phyloP scores from a whole-genome alignment of 2,888 invertebrate genomes.

The Hydraecia micacea region DNA sequence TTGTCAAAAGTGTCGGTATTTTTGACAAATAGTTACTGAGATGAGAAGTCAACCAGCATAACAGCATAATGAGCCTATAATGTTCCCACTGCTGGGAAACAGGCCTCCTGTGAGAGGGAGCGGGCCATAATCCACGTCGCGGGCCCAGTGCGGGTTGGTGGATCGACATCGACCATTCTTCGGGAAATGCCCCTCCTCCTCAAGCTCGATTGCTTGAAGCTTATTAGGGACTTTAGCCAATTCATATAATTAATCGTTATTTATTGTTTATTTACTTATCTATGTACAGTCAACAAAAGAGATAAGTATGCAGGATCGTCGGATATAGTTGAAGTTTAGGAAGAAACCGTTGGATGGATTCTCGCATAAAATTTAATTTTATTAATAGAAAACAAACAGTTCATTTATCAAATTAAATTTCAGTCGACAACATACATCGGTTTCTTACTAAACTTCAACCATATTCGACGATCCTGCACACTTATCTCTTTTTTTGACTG shows the following conservation, averaged over 20 bases:
- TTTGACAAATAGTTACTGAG: not conserved
- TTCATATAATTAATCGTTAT: not conserved
- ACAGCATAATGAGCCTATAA: not conserved
- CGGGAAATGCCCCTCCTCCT: not conserved
- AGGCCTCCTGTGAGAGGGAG: not conserved
- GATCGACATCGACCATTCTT: not conserved
- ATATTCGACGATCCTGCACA: too few species aligned
- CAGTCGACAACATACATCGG: too few species aligned
- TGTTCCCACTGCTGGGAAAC: not conserved
- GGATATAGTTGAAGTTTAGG: too few species aligned
- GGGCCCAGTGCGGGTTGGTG: not conserved
- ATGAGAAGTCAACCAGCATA: not conserved
- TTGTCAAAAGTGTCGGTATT: not conserved
- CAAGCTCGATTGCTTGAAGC: not conserved
- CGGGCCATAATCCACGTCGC: not conserved
- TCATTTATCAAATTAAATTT: too few species aligned
- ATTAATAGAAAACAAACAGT: too few species aligned
- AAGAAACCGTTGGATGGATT: too few species aligned
- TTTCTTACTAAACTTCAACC: too few species aligned
- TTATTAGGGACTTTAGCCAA: not conserved
- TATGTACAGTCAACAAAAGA: too few species aligned
- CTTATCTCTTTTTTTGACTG: too few species aligned
- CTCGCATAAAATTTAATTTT: too few species aligned
- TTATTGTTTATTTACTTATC: not conserved
- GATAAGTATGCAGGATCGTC: too few species aligned